These are phyloP conservation scores for Alces alces DNA, from an alignment of 2,113 vertebrate species.

Conservation along the genomic window DNA sequence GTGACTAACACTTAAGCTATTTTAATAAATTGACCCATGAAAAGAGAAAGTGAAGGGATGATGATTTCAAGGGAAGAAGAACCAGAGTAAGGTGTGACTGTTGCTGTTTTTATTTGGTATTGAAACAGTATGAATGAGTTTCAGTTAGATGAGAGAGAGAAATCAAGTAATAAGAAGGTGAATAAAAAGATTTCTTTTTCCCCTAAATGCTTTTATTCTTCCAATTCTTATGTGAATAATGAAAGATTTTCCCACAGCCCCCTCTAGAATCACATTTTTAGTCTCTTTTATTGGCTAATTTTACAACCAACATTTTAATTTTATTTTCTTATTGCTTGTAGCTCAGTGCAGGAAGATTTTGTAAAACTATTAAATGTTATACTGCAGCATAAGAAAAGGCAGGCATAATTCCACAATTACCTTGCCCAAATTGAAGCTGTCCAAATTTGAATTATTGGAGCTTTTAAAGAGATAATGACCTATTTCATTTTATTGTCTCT, in stretches of 20 bases:
- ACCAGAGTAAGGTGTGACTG: neutral
- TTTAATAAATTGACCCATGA: neutral
- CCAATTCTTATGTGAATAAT: neutral
- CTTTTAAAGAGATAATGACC: conserved; percentile 47
- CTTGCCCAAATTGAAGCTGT: conserved; percentile 29
- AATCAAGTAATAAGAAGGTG: neutral
- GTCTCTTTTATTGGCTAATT: neutral
- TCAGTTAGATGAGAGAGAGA: neutral
- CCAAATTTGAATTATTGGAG: conserved; percentile 44
- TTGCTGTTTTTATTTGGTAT: neutral
- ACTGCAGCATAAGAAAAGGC: neutral
- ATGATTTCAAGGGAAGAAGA: neutral
- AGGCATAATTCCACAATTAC: conserved; percentile 29
- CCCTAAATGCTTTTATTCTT: neutral
- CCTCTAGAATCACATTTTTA: neutral
- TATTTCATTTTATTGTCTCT: conserved; percentile 47
- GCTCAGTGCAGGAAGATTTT: neutral
- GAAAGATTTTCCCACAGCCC: neutral
- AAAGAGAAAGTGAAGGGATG: neutral
- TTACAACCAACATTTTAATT: conserved; percentile 31
- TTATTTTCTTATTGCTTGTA: conserved; percentile 42
- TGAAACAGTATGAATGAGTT: neutral
- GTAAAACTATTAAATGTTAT: neutral
- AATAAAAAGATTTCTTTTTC: neutral
- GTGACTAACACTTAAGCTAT: neutral